Conservation (phyloP, 2,113 vertebrate genomes). For the Brachypodius melanocephalos region DNA sequence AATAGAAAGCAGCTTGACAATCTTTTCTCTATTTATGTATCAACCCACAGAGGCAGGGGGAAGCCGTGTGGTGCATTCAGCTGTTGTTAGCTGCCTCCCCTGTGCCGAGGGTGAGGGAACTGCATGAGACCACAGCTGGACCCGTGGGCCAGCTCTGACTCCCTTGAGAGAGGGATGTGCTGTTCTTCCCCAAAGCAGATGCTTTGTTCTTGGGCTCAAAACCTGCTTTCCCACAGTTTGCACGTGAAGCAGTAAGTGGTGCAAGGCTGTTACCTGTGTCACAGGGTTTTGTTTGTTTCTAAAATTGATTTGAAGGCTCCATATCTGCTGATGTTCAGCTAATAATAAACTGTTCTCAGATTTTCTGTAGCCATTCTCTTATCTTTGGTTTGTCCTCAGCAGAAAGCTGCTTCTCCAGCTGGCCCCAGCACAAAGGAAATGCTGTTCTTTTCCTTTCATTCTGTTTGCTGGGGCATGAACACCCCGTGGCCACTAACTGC, state of each 20-base stretch:
- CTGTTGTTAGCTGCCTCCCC: not conserved
- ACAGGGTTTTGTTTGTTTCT: not conserved
- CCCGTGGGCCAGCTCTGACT: accelerated
- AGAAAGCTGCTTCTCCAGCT: not conserved
- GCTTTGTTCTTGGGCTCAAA: not conserved
- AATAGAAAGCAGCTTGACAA: constrained; percentile 25
- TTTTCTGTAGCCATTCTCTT: not conserved
- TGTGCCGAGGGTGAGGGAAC: not conserved
- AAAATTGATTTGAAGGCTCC: not conserved
- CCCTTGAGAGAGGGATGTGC: accelerated
- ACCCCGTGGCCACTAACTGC: not conserved
- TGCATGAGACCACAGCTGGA: not conserved
- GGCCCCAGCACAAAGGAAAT: accelerated
- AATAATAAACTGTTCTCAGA: not conserved
- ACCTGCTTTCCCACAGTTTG: not conserved
- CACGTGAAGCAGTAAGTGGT: accelerated
- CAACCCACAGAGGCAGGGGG: not conserved
- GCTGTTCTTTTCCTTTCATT: not conserved
- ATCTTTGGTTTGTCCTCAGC: not conserved
- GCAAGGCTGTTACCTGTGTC: not conserved
- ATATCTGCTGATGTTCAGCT: not conserved
- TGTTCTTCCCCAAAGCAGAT: not conserved
- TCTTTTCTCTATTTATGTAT: not conserved
- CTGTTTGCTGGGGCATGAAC: accelerated
- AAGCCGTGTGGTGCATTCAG: not conserved